Conservation (phyloP, 2,888 invertebrate species). For the Labia minor region DNA sequence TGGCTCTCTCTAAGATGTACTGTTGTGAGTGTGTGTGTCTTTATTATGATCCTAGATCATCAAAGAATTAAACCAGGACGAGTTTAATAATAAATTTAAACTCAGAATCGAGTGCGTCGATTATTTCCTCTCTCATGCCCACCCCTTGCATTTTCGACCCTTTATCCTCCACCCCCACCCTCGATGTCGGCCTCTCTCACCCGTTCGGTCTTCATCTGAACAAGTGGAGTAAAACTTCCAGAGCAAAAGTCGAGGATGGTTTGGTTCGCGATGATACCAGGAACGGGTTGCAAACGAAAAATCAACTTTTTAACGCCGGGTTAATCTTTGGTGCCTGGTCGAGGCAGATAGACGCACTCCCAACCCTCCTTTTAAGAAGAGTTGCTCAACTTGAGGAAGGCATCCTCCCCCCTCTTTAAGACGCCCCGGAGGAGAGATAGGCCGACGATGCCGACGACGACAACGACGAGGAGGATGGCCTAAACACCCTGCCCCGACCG, state of each 20-base stretch:
- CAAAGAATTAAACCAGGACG: not conserved
- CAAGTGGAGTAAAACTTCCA: too few relatives aligned
- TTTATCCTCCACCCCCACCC: too few relatives aligned
- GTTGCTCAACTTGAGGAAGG: not conserved
- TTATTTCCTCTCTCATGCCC: not conserved
- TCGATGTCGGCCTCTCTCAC: not conserved
- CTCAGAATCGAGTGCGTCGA: not conserved
- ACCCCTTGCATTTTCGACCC: too few relatives aligned
- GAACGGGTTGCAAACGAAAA: not conserved
- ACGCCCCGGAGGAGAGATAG: not conserved
- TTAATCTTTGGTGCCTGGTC: constrained; percentile 3
- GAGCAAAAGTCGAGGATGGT: not conserved
- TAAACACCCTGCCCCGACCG: not conserved
- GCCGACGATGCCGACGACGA: not conserved
- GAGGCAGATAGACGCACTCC: not conserved
- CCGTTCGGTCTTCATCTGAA: too few relatives aligned
- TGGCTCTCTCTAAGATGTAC: too few relatives aligned
- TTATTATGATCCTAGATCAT: constrained; percentile 7
- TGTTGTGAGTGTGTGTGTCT: not conserved
- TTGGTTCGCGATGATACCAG: not conserved
- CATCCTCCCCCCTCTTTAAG: not conserved
- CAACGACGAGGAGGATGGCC: not conserved
- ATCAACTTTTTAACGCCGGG: not conserved
- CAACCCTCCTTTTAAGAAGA: not conserved
- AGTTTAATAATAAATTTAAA: not conserved